Conservation (phyloP, 1,140 invertebrate genomes). For the Drosophila watanabei region DNA sequence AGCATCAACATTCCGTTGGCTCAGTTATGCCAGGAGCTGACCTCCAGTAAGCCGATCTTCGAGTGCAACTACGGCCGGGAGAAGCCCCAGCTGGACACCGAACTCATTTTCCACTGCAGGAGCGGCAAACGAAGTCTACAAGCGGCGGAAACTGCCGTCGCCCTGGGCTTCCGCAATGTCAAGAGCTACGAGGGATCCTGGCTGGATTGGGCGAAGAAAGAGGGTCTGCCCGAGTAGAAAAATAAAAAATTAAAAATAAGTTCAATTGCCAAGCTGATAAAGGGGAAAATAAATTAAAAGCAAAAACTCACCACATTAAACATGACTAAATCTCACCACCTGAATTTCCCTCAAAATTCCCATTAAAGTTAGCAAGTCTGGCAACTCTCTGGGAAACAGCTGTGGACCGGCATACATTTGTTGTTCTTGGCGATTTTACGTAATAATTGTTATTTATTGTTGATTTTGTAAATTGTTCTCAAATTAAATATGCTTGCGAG, state of each 20-base stretch:
- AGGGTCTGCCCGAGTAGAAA: constrained; percentile 83
- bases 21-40: constrained; percentile 53
- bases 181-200: constrained; percentile 80
- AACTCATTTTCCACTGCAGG: constrained; percentile 88
- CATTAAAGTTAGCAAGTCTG: constrained; percentile 3
- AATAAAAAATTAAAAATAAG: not conserved
- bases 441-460: constrained; percentile 52
- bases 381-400: constrained; percentile 49
- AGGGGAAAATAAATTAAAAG: not conserved
- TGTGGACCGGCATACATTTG: constrained; percentile 37
- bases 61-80: constrained; percentile 84
- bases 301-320: not conserved
- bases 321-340: not conserved
- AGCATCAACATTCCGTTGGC: constrained; percentile 91
- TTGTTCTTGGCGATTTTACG: constrained; percentile 49
- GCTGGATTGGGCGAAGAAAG: constrained; percentile 87
- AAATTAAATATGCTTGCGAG: constrained; percentile 39
- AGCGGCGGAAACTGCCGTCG: constrained; percentile 87
- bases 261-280: not conserved
- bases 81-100: constrained; percentile 87
- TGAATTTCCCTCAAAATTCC: not conserved
- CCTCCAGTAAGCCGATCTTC: constrained; percentile 84
- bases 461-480: not conserved
- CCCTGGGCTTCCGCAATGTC: constrained; percentile 87
- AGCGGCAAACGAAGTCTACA: constrained; percentile 87